Evolutionary conservation across 2,113 vertebrate species (phyloP), one percentile per base, ranked within the genome.

Genomic region (Carassius gibelio): DNA sequence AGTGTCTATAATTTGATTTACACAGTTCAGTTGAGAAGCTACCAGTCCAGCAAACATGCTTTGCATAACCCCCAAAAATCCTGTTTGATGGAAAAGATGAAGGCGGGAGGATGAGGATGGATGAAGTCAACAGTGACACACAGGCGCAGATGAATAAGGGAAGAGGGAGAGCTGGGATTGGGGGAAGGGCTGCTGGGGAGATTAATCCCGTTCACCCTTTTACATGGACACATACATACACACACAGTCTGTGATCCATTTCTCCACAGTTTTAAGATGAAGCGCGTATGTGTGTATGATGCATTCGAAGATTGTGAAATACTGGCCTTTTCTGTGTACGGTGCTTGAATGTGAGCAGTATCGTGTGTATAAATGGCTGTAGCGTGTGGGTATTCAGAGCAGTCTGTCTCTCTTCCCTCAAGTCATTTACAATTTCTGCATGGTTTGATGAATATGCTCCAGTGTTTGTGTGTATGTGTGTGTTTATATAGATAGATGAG

Each of bases 391-490:
- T 75, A 55, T 86, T 86, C 55, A 36, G 84, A 81, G 59, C 69
- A 84, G 84, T 84, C 76, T 86, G 68, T 81, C 85, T 86, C 59
- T 82, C 23, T 82, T 48, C 26, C 87, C 81, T 71, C 61, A 62
- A 74, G 87, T 66, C 84, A 80, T 88, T 88, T 82, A 84, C 71
- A 38, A 76, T 86, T 84, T 86, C 75, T 81, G 52, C 87, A 88
- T 84, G 62, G 61, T 66, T 87, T 68, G 38, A 57, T 85, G 74
- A 85, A 71, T 85, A 71, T 72, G 75, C 74, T 66, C 30, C 36
- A 61, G 76, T 87, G 42, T 64, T n/a, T 74, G 75, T 74, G 74
- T 64, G 62, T 61, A 45, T 72, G 52, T 80, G 50, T 78, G 76
- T 87, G 76, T 87, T 62, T 84, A 34, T 55, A 50, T 81, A 36